phyloP scores from a whole-genome alignment of 2,797 vertebrate genomes.

The Kryptolebias ocellatus region DNA sequence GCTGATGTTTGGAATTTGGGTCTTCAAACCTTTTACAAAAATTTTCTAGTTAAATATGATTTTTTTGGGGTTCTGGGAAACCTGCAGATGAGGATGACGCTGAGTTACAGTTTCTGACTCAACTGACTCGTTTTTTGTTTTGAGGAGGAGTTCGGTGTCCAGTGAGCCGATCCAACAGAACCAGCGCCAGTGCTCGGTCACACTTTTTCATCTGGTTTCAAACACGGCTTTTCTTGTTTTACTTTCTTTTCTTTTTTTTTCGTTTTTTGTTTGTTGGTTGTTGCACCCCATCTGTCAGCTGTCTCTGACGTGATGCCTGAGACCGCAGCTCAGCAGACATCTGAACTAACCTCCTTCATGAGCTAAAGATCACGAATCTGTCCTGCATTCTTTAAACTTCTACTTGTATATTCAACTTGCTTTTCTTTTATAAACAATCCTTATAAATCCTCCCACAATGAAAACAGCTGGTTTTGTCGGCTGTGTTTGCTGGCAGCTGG shows the following conservation, averaged over 20 bases:
- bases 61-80: neutral
- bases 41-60: neutral
- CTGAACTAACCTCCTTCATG: conserved; percentile 8
- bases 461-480: conserved; percentile 38
- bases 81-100: neutral
- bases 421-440: conserved; percentile 16
- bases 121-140: neutral
- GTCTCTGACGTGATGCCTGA: conserved; percentile 9
- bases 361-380: conserved; percentile 22
- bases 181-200: neutral
- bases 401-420: neutral
- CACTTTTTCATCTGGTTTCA: conserved; percentile 13
- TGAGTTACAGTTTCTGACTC: neutral
- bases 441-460: conserved; percentile 38
- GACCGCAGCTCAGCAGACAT: conserved; percentile 16
- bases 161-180: conserved; percentile 4
- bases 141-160: neutral
- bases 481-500: conserved; percentile 50
- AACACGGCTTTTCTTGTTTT: neutral
- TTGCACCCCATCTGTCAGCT: neutral
- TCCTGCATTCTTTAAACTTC: conserved; percentile 5
- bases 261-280: neutral
- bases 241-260: neutral
- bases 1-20: no score
- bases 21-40: neutral